Base-by-base conservation (phyloP, 2,113 vertebrate genomes). In the Corythornis cristatus region DNA sequence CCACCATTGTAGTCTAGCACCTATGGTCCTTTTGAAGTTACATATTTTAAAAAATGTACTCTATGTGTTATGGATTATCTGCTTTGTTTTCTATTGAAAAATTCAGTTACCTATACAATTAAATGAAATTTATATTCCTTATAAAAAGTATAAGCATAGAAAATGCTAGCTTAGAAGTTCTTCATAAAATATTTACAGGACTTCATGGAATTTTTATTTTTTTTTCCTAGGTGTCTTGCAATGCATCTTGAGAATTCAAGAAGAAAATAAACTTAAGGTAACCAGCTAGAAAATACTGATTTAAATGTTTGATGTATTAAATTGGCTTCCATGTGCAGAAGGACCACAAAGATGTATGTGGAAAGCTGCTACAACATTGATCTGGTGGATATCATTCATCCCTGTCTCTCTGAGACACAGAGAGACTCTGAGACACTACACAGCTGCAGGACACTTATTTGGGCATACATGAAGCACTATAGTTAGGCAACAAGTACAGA, bases 261-360 rank as follows among this genome's bases (percentile, higher is more conserved):
- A 94, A 90, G 29, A 95, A 97, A 97, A 97, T 95, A 96, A 97
- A 97, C 83, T 93, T 91, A 74, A 96, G 80, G 86, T 93, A 97
- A 91, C 86, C 96, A 87, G 64, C 29, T 72, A 88, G 88, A 97
- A 94, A 96, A 95, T 83, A 93, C 56, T 93, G 93, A 89, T 62
- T 62, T 94, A 96, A 97, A 97, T 71, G 83, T 62, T 92, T 90
- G 13, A 18, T 2, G 0, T n/a, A 33, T 35, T 70, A 62, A 84
- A 74, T 58, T 57, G 28, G 15, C n/a, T 84, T 84, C 50, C 20
- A 15, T 33, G 15, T 61, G 19, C 19, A 74, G 28, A 65, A 65
- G 29, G 18, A 31, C 13, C 37, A 60, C 20, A 45, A 4, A 67
- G 11, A 60, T 62, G 5, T 66, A 57, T 17, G 6, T 84, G 46